Percentiles rank a stretch among this genome's conserved stretches.
These are phyloP conservation scores for Diplolepis rosae DNA, from an alignment of 2,888 invertebrate species.

Conservation along the genomic window DNA sequence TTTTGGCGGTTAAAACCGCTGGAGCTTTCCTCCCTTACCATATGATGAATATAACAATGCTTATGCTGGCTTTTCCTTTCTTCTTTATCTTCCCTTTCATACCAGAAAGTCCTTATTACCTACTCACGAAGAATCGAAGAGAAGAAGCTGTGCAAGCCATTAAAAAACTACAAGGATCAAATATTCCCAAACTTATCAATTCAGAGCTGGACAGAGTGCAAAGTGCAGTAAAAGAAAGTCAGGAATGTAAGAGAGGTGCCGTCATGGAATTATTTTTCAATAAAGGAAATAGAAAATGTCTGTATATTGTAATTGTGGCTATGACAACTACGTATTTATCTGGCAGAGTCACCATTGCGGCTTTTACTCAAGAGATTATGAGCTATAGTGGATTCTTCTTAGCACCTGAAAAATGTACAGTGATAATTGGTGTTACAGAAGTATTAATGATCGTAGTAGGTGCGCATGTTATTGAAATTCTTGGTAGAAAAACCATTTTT, in stretches of 20 bases:
- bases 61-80: slow-evolving; percentile 77
- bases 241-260: background rate
- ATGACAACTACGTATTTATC: slow-evolving; percentile 80
- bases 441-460: slow-evolving; percentile 77
- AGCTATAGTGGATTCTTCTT: slow-evolving; percentile 75
- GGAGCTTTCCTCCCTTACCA: slow-evolving; percentile 75
- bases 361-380: slow-evolving; percentile 80
- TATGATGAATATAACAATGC: slow-evolving; percentile 74
- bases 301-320: slow-evolving; percentile 78
- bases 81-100: slow-evolving; percentile 77
- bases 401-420: slow-evolving; percentile 75
- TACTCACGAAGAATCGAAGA: slow-evolving; percentile 75
- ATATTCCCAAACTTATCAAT: slow-evolving; percentile 69
- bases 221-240: background rate
- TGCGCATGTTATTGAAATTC: slow-evolving; percentile 77
- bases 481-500: slow-evolving; percentile 79
- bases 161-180: slow-evolving; percentile 75
- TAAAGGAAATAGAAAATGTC: slow-evolving; percentile 76
- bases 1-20: slow-evolving; percentile 65
- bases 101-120: slow-evolving; percentile 81
- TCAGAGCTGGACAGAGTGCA: background rate
- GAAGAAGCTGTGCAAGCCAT: slow-evolving; percentile 77
- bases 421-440: slow-evolving; percentile 76
- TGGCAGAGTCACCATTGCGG: slow-evolving; percentile 78
- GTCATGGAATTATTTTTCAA: slow-evolving; percentile 72